Evolutionary conservation across 2,797 vertebrate genomes (phyloP).

Genomic region (Australoheros facetus): DNA sequence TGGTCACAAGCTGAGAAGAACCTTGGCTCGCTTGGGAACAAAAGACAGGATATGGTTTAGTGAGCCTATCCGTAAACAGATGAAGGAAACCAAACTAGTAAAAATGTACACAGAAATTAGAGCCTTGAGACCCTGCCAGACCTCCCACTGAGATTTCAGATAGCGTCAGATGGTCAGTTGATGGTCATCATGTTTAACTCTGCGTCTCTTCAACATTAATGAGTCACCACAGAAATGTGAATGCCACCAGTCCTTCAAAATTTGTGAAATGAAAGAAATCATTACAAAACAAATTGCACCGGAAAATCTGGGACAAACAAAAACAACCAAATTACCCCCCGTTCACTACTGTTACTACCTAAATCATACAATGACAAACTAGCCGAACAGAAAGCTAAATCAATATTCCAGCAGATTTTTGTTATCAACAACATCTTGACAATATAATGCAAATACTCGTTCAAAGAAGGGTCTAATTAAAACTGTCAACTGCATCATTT

Average conservation of each 20-base stretch:
- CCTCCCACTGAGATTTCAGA: constrained; percentile 61
- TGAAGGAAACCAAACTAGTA: constrained; percentile 65
- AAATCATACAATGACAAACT: constrained; percentile 6
- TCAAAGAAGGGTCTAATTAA: constrained; percentile 7
- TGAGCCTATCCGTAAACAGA: constrained; percentile 65
- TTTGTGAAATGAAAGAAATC: constrained; percentile 18
- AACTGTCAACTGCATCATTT: not conserved
- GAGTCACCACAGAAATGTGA: constrained; percentile 30
- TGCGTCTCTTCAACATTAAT: constrained; percentile 39
- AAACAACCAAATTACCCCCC: constrained; percentile 28
- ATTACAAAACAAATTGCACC: constrained; percentile 25
- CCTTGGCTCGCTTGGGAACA: constrained; percentile 63
- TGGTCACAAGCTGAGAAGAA: constrained; percentile 54
- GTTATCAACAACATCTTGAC: not conserved
- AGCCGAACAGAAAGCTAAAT: not conserved
- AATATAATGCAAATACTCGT: constrained; percentile 1
- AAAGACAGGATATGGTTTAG: constrained; percentile 72
- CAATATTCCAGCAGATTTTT: not conserved
- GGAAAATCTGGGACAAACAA: constrained; percentile 18
- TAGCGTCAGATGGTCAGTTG: constrained; percentile 59
- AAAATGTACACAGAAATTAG: constrained; percentile 48
- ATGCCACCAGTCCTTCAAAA: constrained; percentile 16
- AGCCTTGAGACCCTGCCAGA: constrained; percentile 49
- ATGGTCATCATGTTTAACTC: constrained; percentile 52
- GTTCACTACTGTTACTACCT: not conserved